Percentiles rank a stretch among this genome's conserved stretches.
These are phyloP conservation scores for Heliconius himera DNA, from an alignment of 1,140 invertebrate genomes.

Conservation along the genomic window DNA sequence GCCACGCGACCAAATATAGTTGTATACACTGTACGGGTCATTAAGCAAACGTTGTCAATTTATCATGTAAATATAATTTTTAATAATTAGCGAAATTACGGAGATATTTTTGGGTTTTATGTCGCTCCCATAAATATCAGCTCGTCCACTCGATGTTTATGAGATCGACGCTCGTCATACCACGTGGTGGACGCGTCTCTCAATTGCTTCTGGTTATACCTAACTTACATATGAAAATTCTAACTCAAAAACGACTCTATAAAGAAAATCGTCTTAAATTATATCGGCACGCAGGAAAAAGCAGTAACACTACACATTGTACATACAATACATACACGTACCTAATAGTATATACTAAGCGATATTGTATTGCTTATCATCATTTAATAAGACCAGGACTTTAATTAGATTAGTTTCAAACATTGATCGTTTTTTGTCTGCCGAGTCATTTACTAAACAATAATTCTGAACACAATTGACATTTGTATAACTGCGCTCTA, in stretches of 20 bases:
- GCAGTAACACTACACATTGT: background rate
- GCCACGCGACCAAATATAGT: too few relatives aligned
- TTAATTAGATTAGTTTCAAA: too few relatives aligned
- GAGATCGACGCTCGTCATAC: background rate
- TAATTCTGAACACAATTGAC: too few relatives aligned
- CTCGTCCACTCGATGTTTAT: background rate
- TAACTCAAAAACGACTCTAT: background rate
- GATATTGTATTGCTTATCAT: background rate
- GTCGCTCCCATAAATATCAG: background rate
- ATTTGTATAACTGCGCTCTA: too few relatives aligned
- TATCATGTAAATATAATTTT: background rate
- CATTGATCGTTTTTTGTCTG: too few relatives aligned
- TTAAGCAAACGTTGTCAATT: too few relatives aligned
- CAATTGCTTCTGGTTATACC: background rate
- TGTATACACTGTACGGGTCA: too few relatives aligned
- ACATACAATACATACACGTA: background rate
- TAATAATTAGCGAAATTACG: background rate
- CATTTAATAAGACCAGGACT: background rate
- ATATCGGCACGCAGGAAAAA: background rate
- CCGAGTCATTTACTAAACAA: too few relatives aligned
- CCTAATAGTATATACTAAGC: background rate
- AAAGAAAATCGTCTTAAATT: background rate
- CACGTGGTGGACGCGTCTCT: background rate
- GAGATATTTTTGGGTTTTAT: background rate
- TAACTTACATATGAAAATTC: background rate